Evolutionary conservation across 92 coral and sea anemone species (phyloP).

Genomic region (Siderastrea radians): DNA sequence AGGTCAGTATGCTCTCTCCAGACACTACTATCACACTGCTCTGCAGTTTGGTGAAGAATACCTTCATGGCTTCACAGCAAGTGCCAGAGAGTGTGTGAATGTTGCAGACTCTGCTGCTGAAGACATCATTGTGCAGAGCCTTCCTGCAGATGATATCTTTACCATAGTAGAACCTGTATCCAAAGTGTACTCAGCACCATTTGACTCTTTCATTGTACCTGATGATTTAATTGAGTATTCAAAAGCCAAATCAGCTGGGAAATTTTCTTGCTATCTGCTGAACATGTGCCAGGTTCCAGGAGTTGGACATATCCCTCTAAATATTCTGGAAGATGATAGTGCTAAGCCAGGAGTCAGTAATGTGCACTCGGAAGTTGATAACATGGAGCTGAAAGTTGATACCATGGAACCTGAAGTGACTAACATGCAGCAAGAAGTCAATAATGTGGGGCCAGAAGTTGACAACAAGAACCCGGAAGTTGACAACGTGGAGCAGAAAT

Average conservation of each 20-base stretch:
- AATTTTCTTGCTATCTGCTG: slow-evolving; percentile 31
- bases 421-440: slow-evolving; percentile 2
- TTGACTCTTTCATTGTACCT: slow-evolving; percentile 21
- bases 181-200: slow-evolving; percentile 16
- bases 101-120: slow-evolving; percentile 12
- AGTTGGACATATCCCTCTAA: slow-evolving; percentile 37
- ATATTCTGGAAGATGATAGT: background rate
- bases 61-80: slow-evolving; percentile 3
- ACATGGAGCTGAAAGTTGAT: background rate
- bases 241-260: slow-evolving; percentile 28
- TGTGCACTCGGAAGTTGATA: background rate
- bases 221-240: slow-evolving; percentile 38
- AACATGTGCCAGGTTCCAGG: slow-evolving; percentile 53
- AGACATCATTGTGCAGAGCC: slow-evolving; percentile 39
- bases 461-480: slow-evolving; percentile 14
- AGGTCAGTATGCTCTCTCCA: slow-evolving; percentile 45
- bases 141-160: slow-evolving; percentile 64
- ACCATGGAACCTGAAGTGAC: slow-evolving; percentile 11
- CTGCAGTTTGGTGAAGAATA: slow-evolving; percentile 48
- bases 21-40: slow-evolving; percentile 63
- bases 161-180: slow-evolving; percentile 54
- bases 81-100: background rate
- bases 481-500: background rate
- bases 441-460: background rate
- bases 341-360: background rate